These are phyloP conservation scores for Tylochromis polylepis DNA, from an alignment of 2,113 vertebrate genomes.

Conservation along the genomic window DNA sequence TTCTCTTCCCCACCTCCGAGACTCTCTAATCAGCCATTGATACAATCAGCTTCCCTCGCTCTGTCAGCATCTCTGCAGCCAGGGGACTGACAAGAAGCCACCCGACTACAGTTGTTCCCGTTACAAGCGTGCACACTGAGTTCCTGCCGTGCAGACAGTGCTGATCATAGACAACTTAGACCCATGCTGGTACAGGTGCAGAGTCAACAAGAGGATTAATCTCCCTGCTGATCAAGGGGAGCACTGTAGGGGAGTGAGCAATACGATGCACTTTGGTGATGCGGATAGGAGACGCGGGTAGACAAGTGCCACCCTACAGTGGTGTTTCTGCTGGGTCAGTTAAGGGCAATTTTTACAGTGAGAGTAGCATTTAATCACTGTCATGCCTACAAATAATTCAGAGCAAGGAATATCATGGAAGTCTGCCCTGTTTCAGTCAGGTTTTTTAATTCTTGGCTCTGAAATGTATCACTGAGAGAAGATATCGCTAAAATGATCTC, in stretches of 20 bases:
- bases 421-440: not conserved
- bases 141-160: not conserved
- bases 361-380: not conserved
- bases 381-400: not conserved
- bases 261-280: not conserved
- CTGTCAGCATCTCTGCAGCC: constrained; percentile 41
- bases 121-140: not conserved
- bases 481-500: not conserved
- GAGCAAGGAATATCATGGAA: not conserved
- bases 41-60: constrained; percentile 14
- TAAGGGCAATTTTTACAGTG: not conserved
- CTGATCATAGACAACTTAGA: constrained; percentile 19
- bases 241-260: constrained; percentile 8
- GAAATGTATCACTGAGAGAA: not conserved
- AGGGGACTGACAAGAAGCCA: not conserved
- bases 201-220: constrained; percentile 60
- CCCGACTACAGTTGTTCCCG: not conserved
- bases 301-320: not conserved
- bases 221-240: constrained; percentile 40
- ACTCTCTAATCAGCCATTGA: constrained; percentile 32
- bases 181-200: constrained; percentile 31
- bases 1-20: constrained; percentile 19
- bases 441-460: not conserved
- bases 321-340: constrained; percentile 9
- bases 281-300: not conserved